Conservation (phyloP, 1,140 invertebrate species). For the Drosophila persimilis region DNA sequence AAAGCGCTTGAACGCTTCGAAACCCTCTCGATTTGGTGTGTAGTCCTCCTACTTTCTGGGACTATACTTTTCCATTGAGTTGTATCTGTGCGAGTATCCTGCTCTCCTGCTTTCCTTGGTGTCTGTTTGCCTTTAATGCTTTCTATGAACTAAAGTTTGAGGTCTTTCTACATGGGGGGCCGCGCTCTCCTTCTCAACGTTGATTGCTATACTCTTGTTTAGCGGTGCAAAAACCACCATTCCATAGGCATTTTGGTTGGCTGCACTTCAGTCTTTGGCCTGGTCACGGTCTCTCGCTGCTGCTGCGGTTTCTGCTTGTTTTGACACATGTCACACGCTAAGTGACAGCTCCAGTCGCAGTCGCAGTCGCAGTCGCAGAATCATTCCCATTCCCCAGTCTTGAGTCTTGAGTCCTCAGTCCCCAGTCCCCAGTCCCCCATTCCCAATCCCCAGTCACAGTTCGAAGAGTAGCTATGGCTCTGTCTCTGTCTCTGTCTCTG, state of each 20-base stretch:
- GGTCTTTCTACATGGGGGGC: not conserved
- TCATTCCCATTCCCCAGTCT: conserved; percentile 14
- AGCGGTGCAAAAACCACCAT: conserved; percentile 19
- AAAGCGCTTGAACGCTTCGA: too few species aligned
- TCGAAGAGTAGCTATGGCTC: not conserved
- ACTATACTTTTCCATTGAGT: too few species aligned
- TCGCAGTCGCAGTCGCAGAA: conserved; percentile 42
- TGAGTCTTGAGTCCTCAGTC: conserved; percentile 1
- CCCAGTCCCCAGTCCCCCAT: not conserved
- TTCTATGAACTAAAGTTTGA: conserved; percentile 4
- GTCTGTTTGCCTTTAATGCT: too few species aligned
- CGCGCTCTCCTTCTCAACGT: too few species aligned
- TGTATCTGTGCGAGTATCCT: too few species aligned
- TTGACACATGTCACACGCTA: conserved; percentile 65
- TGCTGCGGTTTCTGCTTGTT: conserved; percentile 55
- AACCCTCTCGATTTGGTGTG: not conserved
- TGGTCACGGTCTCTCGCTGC: conserved; percentile 36
- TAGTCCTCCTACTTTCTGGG: too few species aligned
- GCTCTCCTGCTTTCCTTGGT: too few species aligned
- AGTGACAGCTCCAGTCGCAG: conserved; percentile 57
- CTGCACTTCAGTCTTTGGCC: conserved; percentile 30
- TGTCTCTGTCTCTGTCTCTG: not conserved
- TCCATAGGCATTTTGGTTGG: conserved; percentile 12
- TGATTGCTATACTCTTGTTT: too few species aligned
- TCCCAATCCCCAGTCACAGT: not conserved